Percentiles rank a stretch among this genome's conserved stretches.
Conservation (phyloP, 1,140 invertebrate species). For the Drosophila neocordata region DNA sequence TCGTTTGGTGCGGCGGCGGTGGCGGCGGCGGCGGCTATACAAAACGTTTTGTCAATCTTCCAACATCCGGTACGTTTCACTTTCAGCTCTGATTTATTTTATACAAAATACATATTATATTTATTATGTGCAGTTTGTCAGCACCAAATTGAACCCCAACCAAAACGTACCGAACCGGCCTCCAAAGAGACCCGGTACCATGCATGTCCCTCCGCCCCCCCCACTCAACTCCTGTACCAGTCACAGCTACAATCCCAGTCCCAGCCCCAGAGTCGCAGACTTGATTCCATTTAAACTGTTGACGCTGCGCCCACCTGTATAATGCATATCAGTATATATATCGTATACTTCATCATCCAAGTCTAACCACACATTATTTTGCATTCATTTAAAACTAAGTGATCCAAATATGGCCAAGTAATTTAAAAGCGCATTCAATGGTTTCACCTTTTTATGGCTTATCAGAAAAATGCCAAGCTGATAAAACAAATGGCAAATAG, state of each 20-base stretch:
- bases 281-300: constrained; percentile 27
- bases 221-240: background rate
- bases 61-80: constrained; percentile 79
- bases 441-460: constrained; percentile 62
- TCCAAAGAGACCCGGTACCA: no score
- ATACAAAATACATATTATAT: constrained; percentile 68
- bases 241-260: constrained; percentile 6
- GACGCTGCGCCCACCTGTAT: constrained; percentile 68
- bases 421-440: constrained; percentile 71
- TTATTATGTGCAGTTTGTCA: constrained; percentile 80
- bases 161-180: constrained; percentile 13
- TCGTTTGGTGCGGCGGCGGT: no score
- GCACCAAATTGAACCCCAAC: constrained; percentile 35
- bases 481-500: constrained; percentile 29
- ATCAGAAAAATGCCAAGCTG: constrained; percentile 47
- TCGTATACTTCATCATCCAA: constrained; percentile 4
- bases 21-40: no score
- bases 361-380: constrained; percentile 29
- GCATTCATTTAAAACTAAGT: constrained; percentile 33
- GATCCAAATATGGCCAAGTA: constrained; percentile 69
- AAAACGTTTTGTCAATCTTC: constrained; percentile 66
- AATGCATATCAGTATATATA: constrained; percentile 16
- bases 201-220: no score
- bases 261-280: background rate
- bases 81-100: constrained; percentile 76